Percentiles rank a stretch among this genome's conserved stretches.
Conservation (phyloP, 2,888 invertebrate species). For the Melikaiella ostensackeni region DNA sequence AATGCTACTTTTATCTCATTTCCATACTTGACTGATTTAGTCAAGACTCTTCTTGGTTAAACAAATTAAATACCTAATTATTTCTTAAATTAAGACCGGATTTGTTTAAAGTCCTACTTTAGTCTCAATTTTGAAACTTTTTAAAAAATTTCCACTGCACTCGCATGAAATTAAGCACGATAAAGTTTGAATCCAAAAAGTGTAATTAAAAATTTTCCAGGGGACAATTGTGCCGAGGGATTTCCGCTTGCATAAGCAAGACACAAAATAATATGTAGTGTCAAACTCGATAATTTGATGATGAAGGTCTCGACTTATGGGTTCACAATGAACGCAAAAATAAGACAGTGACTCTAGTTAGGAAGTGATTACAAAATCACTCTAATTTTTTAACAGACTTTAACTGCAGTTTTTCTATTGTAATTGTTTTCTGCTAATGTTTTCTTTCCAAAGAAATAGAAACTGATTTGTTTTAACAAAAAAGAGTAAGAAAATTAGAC, state of each 20-base stretch:
- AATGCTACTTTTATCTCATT: constrained; percentile 9
- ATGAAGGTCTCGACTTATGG: neutral
- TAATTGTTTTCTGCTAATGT: no score
- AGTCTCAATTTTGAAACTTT: no score
- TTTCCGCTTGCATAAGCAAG: neutral
- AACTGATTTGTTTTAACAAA: no score
- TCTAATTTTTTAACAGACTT: neutral
- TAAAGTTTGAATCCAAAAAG: neutral
- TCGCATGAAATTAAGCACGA: neutral
- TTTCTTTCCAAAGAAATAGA: no score
- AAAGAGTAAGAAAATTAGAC: neutral
- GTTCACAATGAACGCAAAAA: neutral
- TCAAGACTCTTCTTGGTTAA: neutral
- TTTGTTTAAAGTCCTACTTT: neutral
- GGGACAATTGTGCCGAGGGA: neutral
- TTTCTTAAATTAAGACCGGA: neutral
- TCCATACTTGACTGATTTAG: neutral
- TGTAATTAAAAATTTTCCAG: neutral
- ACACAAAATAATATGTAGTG: neutral
- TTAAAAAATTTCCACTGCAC: neutral
- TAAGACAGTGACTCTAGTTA: neutral
- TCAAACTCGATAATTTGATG: neutral
- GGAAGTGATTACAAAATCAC: neutral
- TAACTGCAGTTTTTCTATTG: no score
- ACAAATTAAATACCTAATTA: neutral